Conservation (phyloP, 2,113 vertebrate genomes). For the Otus sunia region DNA sequence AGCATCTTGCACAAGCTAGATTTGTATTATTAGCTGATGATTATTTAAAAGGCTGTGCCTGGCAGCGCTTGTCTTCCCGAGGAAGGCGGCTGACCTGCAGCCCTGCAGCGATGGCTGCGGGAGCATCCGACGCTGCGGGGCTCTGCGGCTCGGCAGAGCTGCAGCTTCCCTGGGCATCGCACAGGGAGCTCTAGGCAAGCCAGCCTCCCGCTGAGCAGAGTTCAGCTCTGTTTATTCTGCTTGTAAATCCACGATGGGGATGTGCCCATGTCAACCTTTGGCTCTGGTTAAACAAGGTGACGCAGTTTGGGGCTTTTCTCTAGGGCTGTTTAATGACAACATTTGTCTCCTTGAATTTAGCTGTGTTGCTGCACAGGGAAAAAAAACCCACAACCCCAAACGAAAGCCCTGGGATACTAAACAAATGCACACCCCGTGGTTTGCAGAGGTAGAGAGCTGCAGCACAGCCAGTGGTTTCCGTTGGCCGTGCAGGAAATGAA, state of each 20-base stretch:
- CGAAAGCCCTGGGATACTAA: neutral
- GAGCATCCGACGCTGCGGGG: neutral
- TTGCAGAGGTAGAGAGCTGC: neutral
- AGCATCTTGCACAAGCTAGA: neutral
- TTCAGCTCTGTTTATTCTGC: neutral
- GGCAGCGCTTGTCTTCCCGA: neutral
- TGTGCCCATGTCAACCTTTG: neutral
- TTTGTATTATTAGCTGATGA: neutral
- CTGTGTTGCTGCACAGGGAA: neutral
- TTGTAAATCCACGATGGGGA: neutral
- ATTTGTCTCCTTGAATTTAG: neutral
- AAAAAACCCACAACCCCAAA: neutral
- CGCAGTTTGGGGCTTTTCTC: neutral
- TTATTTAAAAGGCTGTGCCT: neutral
- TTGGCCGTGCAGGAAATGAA: neutral
- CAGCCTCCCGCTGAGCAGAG: neutral
- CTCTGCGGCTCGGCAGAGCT: neutral
- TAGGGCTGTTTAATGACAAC: neutral
- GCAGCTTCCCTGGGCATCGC: neutral
- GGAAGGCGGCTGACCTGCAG: neutral
- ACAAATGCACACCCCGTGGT: neutral
- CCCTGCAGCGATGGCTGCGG: neutral
- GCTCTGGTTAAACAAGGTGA: conserved; percentile 6
- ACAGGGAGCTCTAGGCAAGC: neutral
- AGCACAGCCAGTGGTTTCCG: neutral